A percentile compares a stretch with the other conserved stretches of the same genome.
Evolutionary conservation across 2,888 invertebrate species (phyloP).

Genomic region (Caenorhabditis afra): DNA sequence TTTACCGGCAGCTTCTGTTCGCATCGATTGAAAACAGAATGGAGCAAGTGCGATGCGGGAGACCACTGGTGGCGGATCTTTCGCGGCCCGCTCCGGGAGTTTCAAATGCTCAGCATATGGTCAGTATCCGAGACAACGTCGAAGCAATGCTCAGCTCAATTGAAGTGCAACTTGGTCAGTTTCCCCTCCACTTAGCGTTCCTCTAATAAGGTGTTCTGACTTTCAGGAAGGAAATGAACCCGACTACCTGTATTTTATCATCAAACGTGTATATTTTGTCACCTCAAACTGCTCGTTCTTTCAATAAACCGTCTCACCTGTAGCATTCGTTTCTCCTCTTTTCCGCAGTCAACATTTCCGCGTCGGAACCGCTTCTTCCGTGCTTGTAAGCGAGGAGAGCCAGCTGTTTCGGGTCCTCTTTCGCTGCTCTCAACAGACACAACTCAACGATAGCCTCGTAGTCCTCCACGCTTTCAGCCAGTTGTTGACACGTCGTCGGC

Average conservation of each 20-base stretch:
- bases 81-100: slow-evolving; percentile 7
- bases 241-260: too few relatives aligned
- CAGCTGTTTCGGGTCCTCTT: slow-evolving; percentile 91
- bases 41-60: slow-evolving; percentile 12
- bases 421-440: slow-evolving; percentile 89
- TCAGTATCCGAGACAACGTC: slow-evolving; percentile 9
- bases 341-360: slow-evolving; percentile 54
- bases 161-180: slow-evolving; percentile 6
- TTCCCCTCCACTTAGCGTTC: neutral
- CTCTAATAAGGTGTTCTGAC: too few relatives aligned
- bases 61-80: neutral
- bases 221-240: too few relatives aligned
- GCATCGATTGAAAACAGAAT: slow-evolving; percentile 22
- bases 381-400: slow-evolving; percentile 88
- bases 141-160: slow-evolving; percentile 29
- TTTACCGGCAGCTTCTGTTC: slow-evolving; percentile 13
- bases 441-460: slow-evolving; percentile 93
- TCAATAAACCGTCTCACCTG: slow-evolving; percentile 31
- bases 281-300: neutral
- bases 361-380: slow-evolving; percentile 53
- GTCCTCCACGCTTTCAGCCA: slow-evolving; percentile 83
- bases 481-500: slow-evolving; percentile 60
- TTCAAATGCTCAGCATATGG: slow-evolving; percentile 20
- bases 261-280: neutral
- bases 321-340: slow-evolving; percentile 54